Conservation (phyloP, 2,113 vertebrate species). For the Rhinopomastus cyanomelas region DNA sequence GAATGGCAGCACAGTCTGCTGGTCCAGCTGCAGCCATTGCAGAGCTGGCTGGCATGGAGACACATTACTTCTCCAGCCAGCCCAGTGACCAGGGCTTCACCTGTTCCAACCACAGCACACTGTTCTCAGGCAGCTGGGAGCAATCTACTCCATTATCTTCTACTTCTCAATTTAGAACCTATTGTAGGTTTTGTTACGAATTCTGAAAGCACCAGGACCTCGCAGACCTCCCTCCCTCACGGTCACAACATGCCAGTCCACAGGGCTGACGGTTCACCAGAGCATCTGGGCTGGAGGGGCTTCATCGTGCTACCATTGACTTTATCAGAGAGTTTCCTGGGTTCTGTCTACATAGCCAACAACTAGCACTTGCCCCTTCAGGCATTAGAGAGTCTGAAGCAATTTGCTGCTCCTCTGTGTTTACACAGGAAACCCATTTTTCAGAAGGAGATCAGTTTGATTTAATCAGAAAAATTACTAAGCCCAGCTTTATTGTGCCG, state of each 20-base stretch:
- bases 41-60: background rate
- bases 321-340: background rate
- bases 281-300: background rate
- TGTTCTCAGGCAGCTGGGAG: background rate
- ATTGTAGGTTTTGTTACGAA: background rate
- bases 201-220: background rate
- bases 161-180: background rate
- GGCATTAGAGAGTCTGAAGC: background rate
- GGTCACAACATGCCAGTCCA: background rate
- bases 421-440: background rate
- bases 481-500: background rate
- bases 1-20: background rate
- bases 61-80: background rate
- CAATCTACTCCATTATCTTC: background rate
- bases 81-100: accelerated
- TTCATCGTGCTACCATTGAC: accelerated
- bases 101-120: background rate
- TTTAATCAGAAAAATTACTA: constrained; percentile 37
- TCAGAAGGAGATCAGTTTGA: constrained; percentile 16
- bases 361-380: background rate
- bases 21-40: background rate
- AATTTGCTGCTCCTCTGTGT: background rate
- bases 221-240: background rate
- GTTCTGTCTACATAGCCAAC: background rate
- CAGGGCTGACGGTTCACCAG: background rate